Evolutionary conservation across 1,140 invertebrate genomes (phyloP).

Genomic region (Orussus abietinus): DNA sequence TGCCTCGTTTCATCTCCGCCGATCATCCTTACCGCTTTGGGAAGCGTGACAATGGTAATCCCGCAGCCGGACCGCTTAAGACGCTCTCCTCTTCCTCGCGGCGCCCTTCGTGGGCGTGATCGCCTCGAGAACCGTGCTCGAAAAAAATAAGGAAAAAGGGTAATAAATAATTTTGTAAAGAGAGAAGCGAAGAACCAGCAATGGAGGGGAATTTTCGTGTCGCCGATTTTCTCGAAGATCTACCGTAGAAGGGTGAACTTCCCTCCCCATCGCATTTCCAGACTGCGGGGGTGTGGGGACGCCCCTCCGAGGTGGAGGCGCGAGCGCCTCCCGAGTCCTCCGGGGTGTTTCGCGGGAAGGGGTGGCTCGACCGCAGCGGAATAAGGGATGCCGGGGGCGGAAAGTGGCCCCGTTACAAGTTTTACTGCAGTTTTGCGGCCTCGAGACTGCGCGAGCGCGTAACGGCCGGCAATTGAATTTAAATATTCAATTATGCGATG

Average conservation of each 20-base stretch:
- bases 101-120: slow-evolving; percentile 1
- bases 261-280: no score
- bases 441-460: slow-evolving; percentile 50
- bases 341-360: not conserved
- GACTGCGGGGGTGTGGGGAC: no score
- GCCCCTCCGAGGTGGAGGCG: not conserved
- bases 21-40: slow-evolving; percentile 52
- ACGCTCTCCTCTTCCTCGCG: slow-evolving; percentile 26
- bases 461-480: slow-evolving; percentile 56
- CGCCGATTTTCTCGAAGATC: no score
- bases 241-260: no score
- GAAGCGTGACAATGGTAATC: slow-evolving; percentile 50
- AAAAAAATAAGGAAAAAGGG: no score
- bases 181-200: no score
- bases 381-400: slow-evolving; percentile 23
- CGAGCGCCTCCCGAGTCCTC: not conserved
- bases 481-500: slow-evolving; percentile 60
- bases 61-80: slow-evolving; percentile 18
- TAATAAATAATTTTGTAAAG: no score
- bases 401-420: slow-evolving; percentile 56
- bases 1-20: slow-evolving; percentile 42
- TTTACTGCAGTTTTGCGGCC: slow-evolving; percentile 57
- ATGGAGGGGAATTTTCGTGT: no score
- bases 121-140: slow-evolving; percentile 29
- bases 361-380: no score